A percentile compares a stretch with the other conserved stretches of the same genome.
phyloP scores from a whole-genome alignment of 2,888 invertebrate species.

The Gryllus longicercus region DNA sequence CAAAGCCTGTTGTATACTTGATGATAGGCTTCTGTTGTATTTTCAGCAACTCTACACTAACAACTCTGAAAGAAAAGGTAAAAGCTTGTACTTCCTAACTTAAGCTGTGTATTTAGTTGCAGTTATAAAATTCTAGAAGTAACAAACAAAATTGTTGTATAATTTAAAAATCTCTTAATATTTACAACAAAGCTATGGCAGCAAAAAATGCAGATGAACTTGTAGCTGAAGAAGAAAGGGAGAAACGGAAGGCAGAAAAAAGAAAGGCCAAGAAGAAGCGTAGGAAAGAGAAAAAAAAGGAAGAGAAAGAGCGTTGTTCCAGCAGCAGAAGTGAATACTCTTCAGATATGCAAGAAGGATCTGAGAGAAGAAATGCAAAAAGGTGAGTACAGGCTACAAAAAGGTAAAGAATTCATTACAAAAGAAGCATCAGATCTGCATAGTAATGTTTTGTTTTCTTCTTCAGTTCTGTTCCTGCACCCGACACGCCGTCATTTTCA shows the following conservation, averaged over 20 bases:
- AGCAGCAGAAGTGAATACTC: neutral
- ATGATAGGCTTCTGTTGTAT: neutral
- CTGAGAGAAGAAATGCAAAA: neutral
- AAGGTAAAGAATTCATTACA: too few relatives aligned
- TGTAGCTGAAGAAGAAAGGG: constrained; percentile 26
- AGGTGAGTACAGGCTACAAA: neutral
- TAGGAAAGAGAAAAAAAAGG: constrained; percentile 26
- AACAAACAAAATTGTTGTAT: neutral
- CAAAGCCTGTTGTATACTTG: neutral
- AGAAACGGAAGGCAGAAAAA: constrained; percentile 25
- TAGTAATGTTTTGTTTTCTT: neutral
- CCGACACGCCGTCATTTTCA: neutral
- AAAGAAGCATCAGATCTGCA: neutral
- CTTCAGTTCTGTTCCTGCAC: neutral
- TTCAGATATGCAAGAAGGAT: neutral
- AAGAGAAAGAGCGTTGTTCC: neutral
- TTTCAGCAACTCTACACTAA: neutral
- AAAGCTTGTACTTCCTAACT: neutral
- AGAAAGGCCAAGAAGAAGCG: constrained; percentile 26
- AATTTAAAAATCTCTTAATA: neutral
- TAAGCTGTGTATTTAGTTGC: neutral
- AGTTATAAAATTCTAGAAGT: neutral
- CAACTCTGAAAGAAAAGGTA: neutral
- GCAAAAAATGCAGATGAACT: constrained; percentile 26
- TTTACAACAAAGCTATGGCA: neutral